Conservation (phyloP, 2,113 vertebrate species). For the Pomatostomus ruficeps region DNA sequence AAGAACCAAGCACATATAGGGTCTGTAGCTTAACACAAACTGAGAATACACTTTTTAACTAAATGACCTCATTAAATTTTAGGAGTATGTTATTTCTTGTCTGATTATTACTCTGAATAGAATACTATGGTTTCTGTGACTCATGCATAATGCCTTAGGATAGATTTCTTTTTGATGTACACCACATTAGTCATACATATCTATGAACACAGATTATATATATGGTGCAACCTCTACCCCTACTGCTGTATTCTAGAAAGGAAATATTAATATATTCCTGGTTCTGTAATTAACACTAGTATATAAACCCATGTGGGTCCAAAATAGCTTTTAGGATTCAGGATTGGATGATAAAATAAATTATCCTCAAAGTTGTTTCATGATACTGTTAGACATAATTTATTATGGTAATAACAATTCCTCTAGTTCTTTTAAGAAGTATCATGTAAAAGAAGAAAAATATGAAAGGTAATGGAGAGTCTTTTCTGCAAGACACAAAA, state of each 20-base stretch:
- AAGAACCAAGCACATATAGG: not conserved
- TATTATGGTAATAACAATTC: not conserved
- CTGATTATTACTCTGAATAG: slow-evolving; percentile 62
- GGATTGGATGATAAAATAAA: not conserved
- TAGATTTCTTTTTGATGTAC: slow-evolving; percentile 47
- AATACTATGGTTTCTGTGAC: slow-evolving; percentile 33
- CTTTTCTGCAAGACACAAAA: not conserved
- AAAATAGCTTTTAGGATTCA: not conserved
- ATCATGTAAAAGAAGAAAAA: not conserved
- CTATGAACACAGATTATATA: slow-evolving; percentile 10
- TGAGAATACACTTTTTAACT: slow-evolving; percentile 43
- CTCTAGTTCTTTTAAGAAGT: not conserved
- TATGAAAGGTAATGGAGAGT: not conserved
- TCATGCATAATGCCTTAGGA: slow-evolving; percentile 5
- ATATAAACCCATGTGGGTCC: not conserved
- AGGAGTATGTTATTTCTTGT: slow-evolving; percentile 49
- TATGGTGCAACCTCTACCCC: not conserved
- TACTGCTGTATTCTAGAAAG: not conserved
- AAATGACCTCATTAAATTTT: slow-evolving; percentile 67
- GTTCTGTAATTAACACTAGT: slow-evolving; percentile 17
- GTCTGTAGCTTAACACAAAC: slow-evolving; percentile 49
- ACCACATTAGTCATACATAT: slow-evolving; percentile 38
- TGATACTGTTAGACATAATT: not conserved
- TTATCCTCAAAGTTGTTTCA: not conserved
- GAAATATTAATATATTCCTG: slow-evolving; percentile 14